Evolutionary conservation across 2,797 vertebrate species (phyloP).

Genomic region (Channallabes apus): DNA sequence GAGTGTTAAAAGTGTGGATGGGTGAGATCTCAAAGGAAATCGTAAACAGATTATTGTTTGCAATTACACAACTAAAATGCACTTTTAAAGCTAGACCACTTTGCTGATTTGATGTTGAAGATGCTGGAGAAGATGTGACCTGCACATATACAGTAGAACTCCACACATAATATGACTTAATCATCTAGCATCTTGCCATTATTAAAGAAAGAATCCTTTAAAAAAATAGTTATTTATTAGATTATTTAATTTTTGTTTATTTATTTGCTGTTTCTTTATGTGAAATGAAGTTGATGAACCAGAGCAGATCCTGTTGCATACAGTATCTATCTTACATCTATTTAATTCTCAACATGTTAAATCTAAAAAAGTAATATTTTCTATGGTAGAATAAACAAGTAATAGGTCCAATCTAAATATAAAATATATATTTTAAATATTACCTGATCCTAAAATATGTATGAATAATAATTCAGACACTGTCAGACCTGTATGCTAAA

Average conservation of each 20-base stretch:
- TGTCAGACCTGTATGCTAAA: not conserved
- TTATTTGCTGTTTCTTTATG: not conserved
- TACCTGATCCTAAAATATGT: not conserved
- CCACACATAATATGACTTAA: not conserved
- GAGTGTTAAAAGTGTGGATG: constrained; percentile 18
- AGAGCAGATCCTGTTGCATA: constrained; percentile 8
- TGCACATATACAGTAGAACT: not conserved
- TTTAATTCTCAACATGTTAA: not conserved
- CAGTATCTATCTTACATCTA: not conserved
- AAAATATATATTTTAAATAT: not conserved
- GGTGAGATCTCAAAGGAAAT: not conserved
- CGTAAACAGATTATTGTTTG: not conserved
- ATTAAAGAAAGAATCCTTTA: not conserved
- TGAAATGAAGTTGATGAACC: not conserved
- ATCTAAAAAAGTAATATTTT: not conserved
- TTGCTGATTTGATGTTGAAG: not conserved
- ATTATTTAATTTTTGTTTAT: not conserved
- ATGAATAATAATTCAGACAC: not conserved
- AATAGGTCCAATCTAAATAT: not conserved
- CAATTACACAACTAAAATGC: not conserved
- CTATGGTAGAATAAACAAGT: too few relatives aligned
- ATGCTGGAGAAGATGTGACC: not conserved
- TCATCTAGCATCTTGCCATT: not conserved
- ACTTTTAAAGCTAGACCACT: constrained; percentile 3
- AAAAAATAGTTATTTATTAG: too few relatives aligned